Evolutionary conservation across 2,888 invertebrate species (phyloP).

Genomic region (Plebejus melissa): DNA sequence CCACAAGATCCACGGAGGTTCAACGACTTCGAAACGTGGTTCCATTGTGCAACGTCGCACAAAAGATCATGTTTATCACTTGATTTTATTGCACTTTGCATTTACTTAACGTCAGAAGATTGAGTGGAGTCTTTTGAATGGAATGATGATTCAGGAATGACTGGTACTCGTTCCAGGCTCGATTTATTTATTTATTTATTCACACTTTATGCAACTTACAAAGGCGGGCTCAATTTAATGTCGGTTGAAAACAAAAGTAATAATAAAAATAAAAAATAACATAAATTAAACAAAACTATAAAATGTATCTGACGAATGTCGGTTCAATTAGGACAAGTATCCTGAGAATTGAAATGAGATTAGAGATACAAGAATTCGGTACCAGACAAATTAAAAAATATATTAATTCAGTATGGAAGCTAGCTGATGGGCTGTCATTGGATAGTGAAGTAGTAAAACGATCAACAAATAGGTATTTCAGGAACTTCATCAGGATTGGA

Average conservation of each 20-base stretch:
- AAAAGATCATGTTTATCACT: background rate
- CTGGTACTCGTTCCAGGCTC: background rate
- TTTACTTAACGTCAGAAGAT: constrained; percentile 2
- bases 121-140: background rate
- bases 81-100: constrained; percentile 1
- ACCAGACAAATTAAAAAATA: too few relatives aligned
- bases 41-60: constrained; percentile 18
- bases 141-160: background rate
- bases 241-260: too few relatives aligned
- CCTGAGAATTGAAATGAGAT: background rate
- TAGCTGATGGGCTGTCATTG: too few relatives aligned
- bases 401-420: too few relatives aligned
- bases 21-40: background rate
- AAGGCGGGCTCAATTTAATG: too few relatives aligned
- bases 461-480: background rate
- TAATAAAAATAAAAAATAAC: too few relatives aligned
- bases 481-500: background rate
- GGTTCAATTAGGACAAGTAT: background rate
- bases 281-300: too few relatives aligned
- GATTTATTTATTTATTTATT: too few relatives aligned
- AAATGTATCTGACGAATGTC: too few relatives aligned
- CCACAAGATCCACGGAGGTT: constrained; percentile 17
- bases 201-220: too few relatives aligned
- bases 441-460: background rate
- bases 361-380: background rate